phyloP scores from a whole-genome alignment of 2,113 vertebrate species.

The Ptilorrhoa leucosticta region DNA sequence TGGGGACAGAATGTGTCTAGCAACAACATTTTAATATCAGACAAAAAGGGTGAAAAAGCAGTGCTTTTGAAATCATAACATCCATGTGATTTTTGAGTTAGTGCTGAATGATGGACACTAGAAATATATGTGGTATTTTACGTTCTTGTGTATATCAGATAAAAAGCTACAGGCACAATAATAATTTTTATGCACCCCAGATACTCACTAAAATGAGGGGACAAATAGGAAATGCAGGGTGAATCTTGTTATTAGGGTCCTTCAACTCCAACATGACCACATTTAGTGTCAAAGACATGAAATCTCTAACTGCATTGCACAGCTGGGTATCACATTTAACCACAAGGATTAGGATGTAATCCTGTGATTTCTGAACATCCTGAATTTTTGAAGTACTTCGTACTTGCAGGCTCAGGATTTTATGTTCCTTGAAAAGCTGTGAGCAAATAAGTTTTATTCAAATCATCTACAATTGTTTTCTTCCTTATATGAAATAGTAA shows the following conservation, averaged over 20 bases:
- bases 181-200: neutral
- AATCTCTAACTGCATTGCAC: slow-evolving; percentile 3
- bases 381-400: slow-evolving; percentile 8
- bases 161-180: neutral
- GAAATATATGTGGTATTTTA: neutral
- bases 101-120: neutral
- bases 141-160: neutral
- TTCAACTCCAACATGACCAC: neutral
- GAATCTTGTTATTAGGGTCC: neutral
- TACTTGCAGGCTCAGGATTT: neutral
- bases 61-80: neutral
- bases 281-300: slow-evolving; percentile 12
- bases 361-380: slow-evolving; percentile 6
- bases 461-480: neutral
- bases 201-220: neutral
- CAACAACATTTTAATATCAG: neutral
- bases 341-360: slow-evolving; percentile 23
- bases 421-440: neutral
- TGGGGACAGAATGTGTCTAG: neutral
- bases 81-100: neutral
- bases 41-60: neutral
- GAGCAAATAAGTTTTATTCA: neutral
- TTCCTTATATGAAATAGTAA: neutral
- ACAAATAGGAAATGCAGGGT: neutral
- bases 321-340: slow-evolving; percentile 26